Evolutionary conservation across 2,113 vertebrate species (phyloP).

Genomic region (Desmodus rotundus): DNA sequence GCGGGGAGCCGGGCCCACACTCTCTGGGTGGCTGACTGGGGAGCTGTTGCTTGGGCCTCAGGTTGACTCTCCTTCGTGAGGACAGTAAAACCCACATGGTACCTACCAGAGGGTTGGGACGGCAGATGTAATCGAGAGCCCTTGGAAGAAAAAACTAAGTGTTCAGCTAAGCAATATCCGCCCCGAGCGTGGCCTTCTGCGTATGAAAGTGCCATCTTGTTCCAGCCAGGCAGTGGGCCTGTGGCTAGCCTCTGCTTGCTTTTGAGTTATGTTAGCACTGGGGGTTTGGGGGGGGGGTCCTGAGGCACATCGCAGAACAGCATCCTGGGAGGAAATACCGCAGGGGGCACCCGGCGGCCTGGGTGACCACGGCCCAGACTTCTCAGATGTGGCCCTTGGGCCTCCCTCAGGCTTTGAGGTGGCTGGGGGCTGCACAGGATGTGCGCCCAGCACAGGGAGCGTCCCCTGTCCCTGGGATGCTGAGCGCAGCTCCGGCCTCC

Average conservation of each 20-base stretch:
- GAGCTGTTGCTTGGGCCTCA: background rate
- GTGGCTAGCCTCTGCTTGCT: background rate
- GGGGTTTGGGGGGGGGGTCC: background rate
- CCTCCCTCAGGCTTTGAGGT: background rate
- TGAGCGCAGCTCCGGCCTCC: accelerated
- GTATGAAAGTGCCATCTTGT: background rate
- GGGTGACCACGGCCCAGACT: background rate
- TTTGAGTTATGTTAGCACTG: background rate
- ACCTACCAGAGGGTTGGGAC: background rate
- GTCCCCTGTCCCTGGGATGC: accelerated
- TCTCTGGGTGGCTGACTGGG: background rate
- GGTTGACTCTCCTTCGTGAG: background rate
- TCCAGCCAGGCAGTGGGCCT: background rate
- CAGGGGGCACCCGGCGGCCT: background rate
- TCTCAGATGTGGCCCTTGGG: background rate
- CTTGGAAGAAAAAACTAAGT: background rate
- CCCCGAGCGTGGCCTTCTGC: background rate
- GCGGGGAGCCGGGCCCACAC: background rate
- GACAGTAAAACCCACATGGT: background rate
- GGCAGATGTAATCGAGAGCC: background rate
- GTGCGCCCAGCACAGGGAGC: accelerated
- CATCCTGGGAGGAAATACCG: background rate
- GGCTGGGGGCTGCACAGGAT: background rate
- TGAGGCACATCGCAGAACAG: background rate
- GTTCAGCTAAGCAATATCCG: background rate